Evolutionary conservation across 1,140 invertebrate genomes (phyloP).

Genomic region (Brachionus paranguensis): DNA sequence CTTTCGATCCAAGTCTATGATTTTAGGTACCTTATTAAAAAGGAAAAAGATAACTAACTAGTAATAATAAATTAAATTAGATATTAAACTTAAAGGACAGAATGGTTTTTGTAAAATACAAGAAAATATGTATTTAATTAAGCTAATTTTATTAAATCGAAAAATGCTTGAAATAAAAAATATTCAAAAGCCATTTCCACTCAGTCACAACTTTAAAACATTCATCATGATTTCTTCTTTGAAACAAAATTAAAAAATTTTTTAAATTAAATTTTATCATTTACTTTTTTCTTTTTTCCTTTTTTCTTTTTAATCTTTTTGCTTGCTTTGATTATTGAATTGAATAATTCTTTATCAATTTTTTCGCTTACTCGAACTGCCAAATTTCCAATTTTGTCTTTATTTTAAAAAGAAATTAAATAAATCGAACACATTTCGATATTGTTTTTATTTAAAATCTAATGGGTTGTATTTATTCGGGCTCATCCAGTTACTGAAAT

Average conservation of each 20-base stretch:
- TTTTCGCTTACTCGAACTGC: slow-evolving; percentile 49
- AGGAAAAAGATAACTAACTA: too few relatives aligned
- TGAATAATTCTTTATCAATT: slow-evolving; percentile 48
- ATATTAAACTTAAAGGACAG: too few relatives aligned
- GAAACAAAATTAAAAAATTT: background rate
- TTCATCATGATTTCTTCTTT: background rate
- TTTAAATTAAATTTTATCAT: background rate
- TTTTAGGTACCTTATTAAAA: too few relatives aligned
- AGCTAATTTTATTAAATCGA: background rate
- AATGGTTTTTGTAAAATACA: too few relatives aligned
- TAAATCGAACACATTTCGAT: background rate
- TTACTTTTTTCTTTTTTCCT: slow-evolving; percentile 43
- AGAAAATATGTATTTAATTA: too few relatives aligned
- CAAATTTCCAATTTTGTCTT: slow-evolving; percentile 45
- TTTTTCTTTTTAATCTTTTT: slow-evolving; percentile 49
- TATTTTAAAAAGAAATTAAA: slow-evolving; percentile 44
- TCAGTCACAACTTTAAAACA: background rate
- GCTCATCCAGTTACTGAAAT: too few relatives aligned
- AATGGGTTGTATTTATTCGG: too few relatives aligned
- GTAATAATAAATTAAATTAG: too few relatives aligned
- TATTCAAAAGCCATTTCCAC: too few relatives aligned
- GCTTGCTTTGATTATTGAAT: slow-evolving; percentile 48
- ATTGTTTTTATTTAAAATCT: too few relatives aligned
- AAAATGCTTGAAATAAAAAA: too few relatives aligned
- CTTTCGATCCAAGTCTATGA: too few relatives aligned